A percentile compares a stretch with the other conserved stretches of the same genome.
These are phyloP conservation scores for Nomada lathburiana DNA, from an alignment of 2,888 invertebrate genomes.

Conservation along the genomic window DNA sequence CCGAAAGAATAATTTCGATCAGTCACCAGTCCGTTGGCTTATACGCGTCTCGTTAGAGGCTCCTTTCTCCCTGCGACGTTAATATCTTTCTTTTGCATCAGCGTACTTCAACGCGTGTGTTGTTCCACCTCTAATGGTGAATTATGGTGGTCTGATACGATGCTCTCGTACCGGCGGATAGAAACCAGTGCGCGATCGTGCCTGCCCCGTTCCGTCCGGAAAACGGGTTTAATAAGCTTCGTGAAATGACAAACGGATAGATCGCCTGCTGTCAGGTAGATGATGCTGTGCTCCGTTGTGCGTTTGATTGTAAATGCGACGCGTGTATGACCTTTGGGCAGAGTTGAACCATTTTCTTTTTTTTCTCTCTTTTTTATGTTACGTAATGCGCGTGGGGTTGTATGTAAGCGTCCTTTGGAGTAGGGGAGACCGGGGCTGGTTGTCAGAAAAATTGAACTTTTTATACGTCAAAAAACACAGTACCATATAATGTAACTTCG, in stretches of 20 bases:
- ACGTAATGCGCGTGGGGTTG: too few relatives aligned
- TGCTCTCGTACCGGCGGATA: background rate
- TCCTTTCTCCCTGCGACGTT: slow-evolving; percentile 31
- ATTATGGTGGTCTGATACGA: slow-evolving; percentile 20
- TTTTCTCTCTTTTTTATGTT: too few relatives aligned
- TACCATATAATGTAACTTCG: too few relatives aligned
- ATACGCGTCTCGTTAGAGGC: slow-evolving; percentile 57
- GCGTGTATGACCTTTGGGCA: background rate
- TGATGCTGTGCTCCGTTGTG: slow-evolving; percentile 1
- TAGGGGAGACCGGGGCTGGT: too few relatives aligned
- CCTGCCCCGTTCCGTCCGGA: background rate
- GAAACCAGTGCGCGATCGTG: background rate
- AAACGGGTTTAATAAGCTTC: slow-evolving; percentile 1
- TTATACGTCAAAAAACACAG: too few relatives aligned
- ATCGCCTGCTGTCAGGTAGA: background rate
- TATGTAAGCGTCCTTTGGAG: too few relatives aligned
- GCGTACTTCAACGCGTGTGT: slow-evolving; percentile 39
- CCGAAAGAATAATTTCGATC: slow-evolving; percentile 65
- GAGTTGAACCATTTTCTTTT: background rate
- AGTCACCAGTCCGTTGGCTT: slow-evolving; percentile 46
- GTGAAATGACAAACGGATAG: background rate
- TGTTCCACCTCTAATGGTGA: slow-evolving; percentile 41
- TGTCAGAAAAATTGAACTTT: too few relatives aligned
- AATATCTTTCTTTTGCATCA: slow-evolving; percentile 51
- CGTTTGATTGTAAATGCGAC: background rate